Percentiles rank a stretch among this genome's conserved stretches.
Evolutionary conservation across 2,888 invertebrate genomes (phyloP).

Genomic region (Homarus gammarus): DNA sequence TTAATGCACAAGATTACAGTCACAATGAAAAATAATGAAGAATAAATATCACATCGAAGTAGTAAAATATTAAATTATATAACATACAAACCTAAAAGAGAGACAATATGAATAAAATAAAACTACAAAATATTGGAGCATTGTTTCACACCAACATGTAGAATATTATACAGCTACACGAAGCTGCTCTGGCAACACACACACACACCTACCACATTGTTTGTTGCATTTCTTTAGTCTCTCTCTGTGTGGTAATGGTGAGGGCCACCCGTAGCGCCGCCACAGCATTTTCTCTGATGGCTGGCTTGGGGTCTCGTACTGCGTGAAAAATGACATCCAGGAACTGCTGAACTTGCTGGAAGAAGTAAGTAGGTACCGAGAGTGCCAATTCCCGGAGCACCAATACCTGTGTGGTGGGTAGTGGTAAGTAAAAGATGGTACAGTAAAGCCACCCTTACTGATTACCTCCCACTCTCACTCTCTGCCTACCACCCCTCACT

Average conservation of each 20-base stretch:
- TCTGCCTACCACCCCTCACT: no score
- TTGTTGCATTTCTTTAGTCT: slow-evolving; percentile 93
- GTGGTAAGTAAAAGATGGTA: no score
- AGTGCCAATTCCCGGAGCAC: slow-evolving; percentile 95
- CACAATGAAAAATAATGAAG: no score
- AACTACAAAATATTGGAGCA: no score
- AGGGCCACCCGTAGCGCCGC: slow-evolving; percentile 96
- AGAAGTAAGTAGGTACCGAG: slow-evolving; percentile 98
- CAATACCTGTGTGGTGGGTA: slow-evolving; percentile 82
- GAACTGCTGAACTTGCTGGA: slow-evolving; percentile 88
- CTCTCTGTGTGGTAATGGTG: slow-evolving; percentile 96
- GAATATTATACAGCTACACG: no score
- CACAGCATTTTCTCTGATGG: slow-evolving; percentile 94
- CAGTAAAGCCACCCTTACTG: no score
- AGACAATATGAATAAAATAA: not conserved
- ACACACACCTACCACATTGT: slow-evolving; percentile 89
- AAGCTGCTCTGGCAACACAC: no score
- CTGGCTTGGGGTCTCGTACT: slow-evolving; percentile 92
- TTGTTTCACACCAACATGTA: no score
- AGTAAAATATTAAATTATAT: not conserved
- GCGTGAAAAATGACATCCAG: slow-evolving; percentile 96
- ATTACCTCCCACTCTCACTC: no score
- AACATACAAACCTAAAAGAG: no score
- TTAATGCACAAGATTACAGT: not conserved
- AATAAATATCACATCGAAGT: not conserved